Base-by-base conservation (phyloP, 2,797 vertebrate species). In the Trachurus trachurus region DNA sequence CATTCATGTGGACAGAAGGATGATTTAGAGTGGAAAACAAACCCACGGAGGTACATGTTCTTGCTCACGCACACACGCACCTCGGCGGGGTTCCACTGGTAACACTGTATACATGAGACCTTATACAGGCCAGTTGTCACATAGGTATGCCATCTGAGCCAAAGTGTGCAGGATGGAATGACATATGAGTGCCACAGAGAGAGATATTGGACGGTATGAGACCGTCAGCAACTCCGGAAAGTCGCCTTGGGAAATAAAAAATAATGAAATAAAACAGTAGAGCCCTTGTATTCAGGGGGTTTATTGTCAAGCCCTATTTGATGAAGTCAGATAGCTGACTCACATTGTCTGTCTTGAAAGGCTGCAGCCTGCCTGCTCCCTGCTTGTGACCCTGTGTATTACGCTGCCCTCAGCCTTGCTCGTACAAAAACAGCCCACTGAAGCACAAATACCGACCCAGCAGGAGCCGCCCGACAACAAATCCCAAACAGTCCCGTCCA, bases 291-390 rank as follows among this genome's bases (percentile, higher is more conserved):
- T 93, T 93, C 88, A 88, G 83, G 82, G 85, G 88, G 80, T 84
- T 91, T 93, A 93, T 94, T 93, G 91, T 93, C 93, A 93, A 94
- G 90, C 87, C 86, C 81, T 84, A 78, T 94, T 93, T 94, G 92
- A 94, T 94, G 89, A 94, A 92, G 87, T 90, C 84, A 88, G 91
- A 93, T 89, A 89, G 93, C 93, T 93, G 91, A 93, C 92, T 93
- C 88, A 65, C 82, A 86, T 85, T 76, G 88, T 89, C 85, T 86
- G 85, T 87, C 86, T 86, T 87, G 70, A 89, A 89, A 92, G 81
- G 76, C 80, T 84, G 75, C 75, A 66, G 80, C 42, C 74, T 71
- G 59, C 66, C 49, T 57, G 62, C 70, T 86, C 83, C 58, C 81
- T 49, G 68, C 82, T 83, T 74, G 83, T 86, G 83, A 88, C 80